Evolutionary conservation across 2,888 invertebrate genomes (phyloP), one percentile per base, ranked within the genome.

Genomic region (Drosophila rellima): DNA sequence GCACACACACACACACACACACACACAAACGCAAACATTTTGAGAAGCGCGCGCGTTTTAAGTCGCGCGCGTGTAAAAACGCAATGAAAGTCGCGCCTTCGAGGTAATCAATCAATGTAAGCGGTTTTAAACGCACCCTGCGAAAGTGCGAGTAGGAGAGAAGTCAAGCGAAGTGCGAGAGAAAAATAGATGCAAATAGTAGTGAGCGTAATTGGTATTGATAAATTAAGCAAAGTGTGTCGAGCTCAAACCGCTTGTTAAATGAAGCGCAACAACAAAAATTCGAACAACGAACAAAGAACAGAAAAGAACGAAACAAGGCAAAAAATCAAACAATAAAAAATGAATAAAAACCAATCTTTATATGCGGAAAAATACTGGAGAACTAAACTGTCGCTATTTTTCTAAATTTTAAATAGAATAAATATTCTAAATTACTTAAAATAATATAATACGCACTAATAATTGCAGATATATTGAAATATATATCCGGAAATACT

Each of bases 21-120:
- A 47, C 54, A 69, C 57, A 33, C 6, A 37, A 10, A 66, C 65
- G 35, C 4, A 29, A 8, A 23, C 15, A 50, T n/a, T 44, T 45
- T 31, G 23, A 6, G 39, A 18, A 48, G 40, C 29, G 23, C 59
- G 56, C 63, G 79, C 79, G 74, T 80, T 77, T 56, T 66, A 74
- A 77, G 57, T 52, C 70, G 78, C 78, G 57, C 67, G 84, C 87
- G 70, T 70, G 69, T 55, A 70, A 72, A 82, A 81, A 69, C 75
- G 85, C 71, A 65, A 52, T 65, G 64, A 82, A 82, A 85, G 71
- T 88, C 86, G 82, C 82, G 86, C 82, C 82, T 76, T 57, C 80
- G 82, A 76, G 80, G 68, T 79, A 85, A 83, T 83, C 82, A 83
- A 83, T 83, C 88, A 83, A 82, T 82, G 88, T 88, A 88, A 82